Evolutionary conservation across 2,888 invertebrate species (phyloP), one percentile per base, ranked within the genome.

Genomic region (Eustalomyia histrio): DNA sequence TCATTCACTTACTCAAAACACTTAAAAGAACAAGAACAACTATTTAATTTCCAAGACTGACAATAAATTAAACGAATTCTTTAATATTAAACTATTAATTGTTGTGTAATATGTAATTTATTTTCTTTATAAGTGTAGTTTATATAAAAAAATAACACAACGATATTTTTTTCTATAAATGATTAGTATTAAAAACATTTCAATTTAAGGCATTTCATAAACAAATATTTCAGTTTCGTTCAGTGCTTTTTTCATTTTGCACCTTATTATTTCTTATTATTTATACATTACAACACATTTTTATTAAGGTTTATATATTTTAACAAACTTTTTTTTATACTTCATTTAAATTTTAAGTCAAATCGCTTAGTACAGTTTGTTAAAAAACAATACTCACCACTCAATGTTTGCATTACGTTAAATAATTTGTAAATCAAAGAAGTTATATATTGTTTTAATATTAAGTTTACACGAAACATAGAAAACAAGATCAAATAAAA

Each of bases 41-140:
- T 81, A 81, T 81, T 76, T 81, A 81, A 81, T 81, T 81, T 81
- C 72, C 79, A 82, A 82, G 79, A 79, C 82, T 79, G 79, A 79
- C 79, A 82, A 79, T 79, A 75, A 29, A 82, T 55, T 53, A 61
- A 78, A 81, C 61, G 75, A 78, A 75, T 71, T 79, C 75, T 68
- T 82, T 68, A 74, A 80, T 73, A 76, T 76, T 73, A 65, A 53
- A 65, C 53, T 7, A 71, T 65, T 69, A 39, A 50, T 67, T 72
- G 61, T 67, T 67, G 65, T 67, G 52, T 68, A 68, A 47, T 60
- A 14, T 67, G 33, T 35, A 29, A 24, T 57, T 16, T 24, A 14
- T 16, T 35, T 55, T 18, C 50, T 14, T 33, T 61, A 61, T 43
- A 8, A 29, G 1, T 57, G 33, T 58, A 18, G 10, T 33, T 52